Conservation (phyloP, 2,797 vertebrate species). For the Sebastolobus altivelis region DNA sequence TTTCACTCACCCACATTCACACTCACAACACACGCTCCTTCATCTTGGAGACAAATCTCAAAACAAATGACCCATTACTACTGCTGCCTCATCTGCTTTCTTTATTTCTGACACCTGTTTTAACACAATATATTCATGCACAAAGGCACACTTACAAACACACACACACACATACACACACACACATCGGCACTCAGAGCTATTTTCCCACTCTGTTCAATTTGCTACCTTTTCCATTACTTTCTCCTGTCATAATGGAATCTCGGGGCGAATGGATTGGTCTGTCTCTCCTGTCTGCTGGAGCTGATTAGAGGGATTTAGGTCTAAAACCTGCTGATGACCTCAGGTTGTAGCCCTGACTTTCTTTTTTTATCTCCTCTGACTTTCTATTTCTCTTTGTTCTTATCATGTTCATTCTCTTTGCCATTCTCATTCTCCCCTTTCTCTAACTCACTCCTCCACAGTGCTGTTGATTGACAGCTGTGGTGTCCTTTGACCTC, state of each 20-base stretch:
- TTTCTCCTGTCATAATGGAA: slow-evolving; percentile 76
- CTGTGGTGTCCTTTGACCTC: slow-evolving; percentile 53
- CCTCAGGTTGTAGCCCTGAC: slow-evolving; percentile 55
- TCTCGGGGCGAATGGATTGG: slow-evolving; percentile 69
- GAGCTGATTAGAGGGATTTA: slow-evolving; percentile 76
- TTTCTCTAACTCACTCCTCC: background rate
- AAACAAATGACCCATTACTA: slow-evolving; percentile 51
- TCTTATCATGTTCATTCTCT: slow-evolving; percentile 45
- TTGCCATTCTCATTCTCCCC: slow-evolving; percentile 17
- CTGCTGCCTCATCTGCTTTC: slow-evolving; percentile 29
- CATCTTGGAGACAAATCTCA: slow-evolving; percentile 22
- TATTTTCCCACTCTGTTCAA: slow-evolving; percentile 58
- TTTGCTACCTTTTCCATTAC: slow-evolving; percentile 63
- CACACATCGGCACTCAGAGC: slow-evolving; percentile 16
- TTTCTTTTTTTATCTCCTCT: slow-evolving; percentile 46
- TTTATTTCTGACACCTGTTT: slow-evolving; percentile 38
- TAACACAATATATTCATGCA: slow-evolving; percentile 15
- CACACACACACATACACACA: slow-evolving; percentile 1
- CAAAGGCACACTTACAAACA: background rate
- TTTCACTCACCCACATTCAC: slow-evolving; percentile 2
- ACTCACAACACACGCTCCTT: background rate
- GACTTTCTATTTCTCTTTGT: slow-evolving; percentile 67
- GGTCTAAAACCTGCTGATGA: slow-evolving; percentile 68
- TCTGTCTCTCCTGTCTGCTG: slow-evolving; percentile 60
- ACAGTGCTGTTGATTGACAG: slow-evolving; percentile 65